These are phyloP conservation scores for Nemotelus nigrinus DNA, from an alignment of 2,888 invertebrate species.

Conservation along the genomic window DNA sequence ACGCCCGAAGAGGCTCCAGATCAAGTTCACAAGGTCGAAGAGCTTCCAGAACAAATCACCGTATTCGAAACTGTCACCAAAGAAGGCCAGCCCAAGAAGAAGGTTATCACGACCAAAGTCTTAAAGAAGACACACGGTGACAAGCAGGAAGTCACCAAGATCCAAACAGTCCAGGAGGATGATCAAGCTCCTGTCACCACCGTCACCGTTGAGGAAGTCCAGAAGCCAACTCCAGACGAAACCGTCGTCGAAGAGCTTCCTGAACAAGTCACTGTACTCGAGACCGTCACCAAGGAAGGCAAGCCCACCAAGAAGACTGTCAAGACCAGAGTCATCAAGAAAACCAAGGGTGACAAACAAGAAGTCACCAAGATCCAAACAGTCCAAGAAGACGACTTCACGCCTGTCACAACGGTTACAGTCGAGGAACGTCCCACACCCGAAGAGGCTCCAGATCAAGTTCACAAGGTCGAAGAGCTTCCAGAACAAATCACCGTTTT, in stretches of 20 bases:
- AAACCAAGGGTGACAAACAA: constrained; percentile 60
- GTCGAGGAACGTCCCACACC: constrained; percentile 58
- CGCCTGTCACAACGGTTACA: constrained; percentile 60
- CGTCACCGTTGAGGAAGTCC: constrained; percentile 54
- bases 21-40: constrained; percentile 43
- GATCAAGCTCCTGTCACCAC: constrained; percentile 59
- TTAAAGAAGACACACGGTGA: constrained; percentile 57
- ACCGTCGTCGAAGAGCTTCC: constrained; percentile 53
- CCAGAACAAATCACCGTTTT: constrained; percentile 59
- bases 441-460: constrained; percentile 49
- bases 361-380: constrained; percentile 61
- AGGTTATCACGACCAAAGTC: constrained; percentile 58
- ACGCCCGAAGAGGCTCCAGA: constrained; percentile 49
- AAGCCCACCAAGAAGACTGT: constrained; percentile 58
- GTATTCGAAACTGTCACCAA: constrained; percentile 54
- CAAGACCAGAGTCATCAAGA: constrained; percentile 60
- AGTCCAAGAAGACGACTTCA: constrained; percentile 62
- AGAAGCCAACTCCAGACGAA: constrained; percentile 53
- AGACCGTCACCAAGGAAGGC: constrained; percentile 55
- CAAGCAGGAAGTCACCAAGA: constrained; percentile 59
- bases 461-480: constrained; percentile 33
- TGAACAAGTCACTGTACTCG: constrained; percentile 54
- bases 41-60: constrained; percentile 50
- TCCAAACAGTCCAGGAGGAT: constrained; percentile 62
- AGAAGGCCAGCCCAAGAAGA: constrained; percentile 55